A percentile compares a stretch with the other conserved stretches of the same genome.
These are phyloP conservation scores for Drosophila kuntzei DNA, from an alignment of 2,888 invertebrate species.

Conservation along the genomic window DNA sequence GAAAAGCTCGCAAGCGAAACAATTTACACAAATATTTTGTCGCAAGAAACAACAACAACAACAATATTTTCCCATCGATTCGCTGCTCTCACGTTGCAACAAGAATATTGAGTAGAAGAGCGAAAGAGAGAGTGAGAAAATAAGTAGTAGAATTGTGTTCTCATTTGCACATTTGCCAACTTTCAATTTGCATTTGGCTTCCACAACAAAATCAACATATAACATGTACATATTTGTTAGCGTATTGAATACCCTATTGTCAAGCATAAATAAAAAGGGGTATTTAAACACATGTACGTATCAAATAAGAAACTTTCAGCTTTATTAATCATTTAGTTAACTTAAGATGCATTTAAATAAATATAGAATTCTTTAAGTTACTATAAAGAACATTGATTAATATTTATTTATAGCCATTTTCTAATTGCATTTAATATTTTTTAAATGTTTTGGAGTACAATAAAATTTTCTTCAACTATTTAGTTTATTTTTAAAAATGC, in stretches of 20 bases:
- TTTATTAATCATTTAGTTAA: background rate
- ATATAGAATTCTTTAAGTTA: no score
- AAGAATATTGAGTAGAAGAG: background rate
- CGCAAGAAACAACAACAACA: constrained; percentile 16
- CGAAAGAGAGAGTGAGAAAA: background rate
- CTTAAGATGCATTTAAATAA: no score
- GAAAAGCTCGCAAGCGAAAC: constrained; percentile 11
- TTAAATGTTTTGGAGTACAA: no score
- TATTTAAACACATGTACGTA: background rate
- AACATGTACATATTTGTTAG: constrained; percentile 30
- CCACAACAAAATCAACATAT: constrained; percentile 41
- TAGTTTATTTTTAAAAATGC: no score
- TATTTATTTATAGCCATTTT: no score
- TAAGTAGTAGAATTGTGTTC: constrained; percentile 22
- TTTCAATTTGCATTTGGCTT: constrained; percentile 74
- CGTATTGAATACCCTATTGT: constrained; percentile 30
- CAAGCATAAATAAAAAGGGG: background rate
- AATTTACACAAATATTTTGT: constrained; percentile 52
- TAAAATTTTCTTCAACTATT: no score
- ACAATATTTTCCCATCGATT: constrained; percentile 28
- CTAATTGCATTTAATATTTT: no score
- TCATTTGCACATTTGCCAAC: constrained; percentile 73
- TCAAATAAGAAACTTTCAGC: background rate
- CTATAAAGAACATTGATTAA: no score
- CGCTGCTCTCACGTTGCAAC: constrained; percentile 4